Evolutionary conservation across 2,888 invertebrate genomes (phyloP).

Genomic region (Thelaira solivaga): DNA sequence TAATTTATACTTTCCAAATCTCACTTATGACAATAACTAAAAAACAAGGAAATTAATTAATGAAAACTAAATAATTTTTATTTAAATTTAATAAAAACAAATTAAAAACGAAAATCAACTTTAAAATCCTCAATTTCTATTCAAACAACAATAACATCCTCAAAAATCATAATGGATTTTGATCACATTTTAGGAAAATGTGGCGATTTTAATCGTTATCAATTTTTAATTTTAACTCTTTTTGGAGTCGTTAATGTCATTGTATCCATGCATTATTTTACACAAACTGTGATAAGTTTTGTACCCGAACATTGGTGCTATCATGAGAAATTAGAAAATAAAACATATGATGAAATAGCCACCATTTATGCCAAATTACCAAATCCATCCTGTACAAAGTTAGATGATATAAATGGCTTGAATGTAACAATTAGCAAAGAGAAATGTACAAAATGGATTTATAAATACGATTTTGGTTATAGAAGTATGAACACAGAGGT

Average conservation of each 20-base stretch:
- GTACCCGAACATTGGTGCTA: constrained; percentile 78
- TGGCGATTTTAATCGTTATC: constrained; percentile 80
- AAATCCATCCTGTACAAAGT: constrained; percentile 74
- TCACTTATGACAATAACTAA: constrained; percentile 20
- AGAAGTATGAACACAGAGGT: constrained; percentile 82
- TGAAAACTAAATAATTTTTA: background rate
- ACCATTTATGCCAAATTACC: constrained; percentile 73
- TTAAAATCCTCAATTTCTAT: background rate
- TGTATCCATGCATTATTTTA: constrained; percentile 81
- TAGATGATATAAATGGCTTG: constrained; percentile 70
- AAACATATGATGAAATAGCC: constrained; percentile 74
- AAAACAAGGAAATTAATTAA: background rate
- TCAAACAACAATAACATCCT: background rate
- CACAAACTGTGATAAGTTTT: constrained; percentile 80
- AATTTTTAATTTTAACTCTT: constrained; percentile 78
- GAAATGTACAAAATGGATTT: constrained; percentile 79
- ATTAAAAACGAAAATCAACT: background rate
- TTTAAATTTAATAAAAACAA: background rate
- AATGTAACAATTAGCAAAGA: constrained; percentile 72
- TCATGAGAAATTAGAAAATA: constrained; percentile 74
- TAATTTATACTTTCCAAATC: background rate
- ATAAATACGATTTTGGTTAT: constrained; percentile 79
- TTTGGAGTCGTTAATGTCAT: constrained; percentile 80
- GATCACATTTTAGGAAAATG: constrained; percentile 79
- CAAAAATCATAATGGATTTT: constrained; percentile 74